These are phyloP conservation scores for Bombyx mori DNA, from an alignment of 1,140 invertebrate genomes.

Conservation along the genomic window ASM3026992v2 NC_085135.1:8073001-8073500, in stretches of 20 bases:
- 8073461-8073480: constrained; percentile 41
- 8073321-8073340: constrained; percentile 1
- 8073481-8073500: constrained; percentile 33
- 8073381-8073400: background rate
- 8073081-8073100: background rate
- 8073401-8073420: constrained; percentile 4
- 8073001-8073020: too few species aligned
- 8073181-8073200: background rate
- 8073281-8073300: background rate
- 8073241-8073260: too few species aligned
- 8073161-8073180: background rate
- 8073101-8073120: background rate
- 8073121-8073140: background rate
- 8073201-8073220: too few species aligned
- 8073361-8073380: background rate
- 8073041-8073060: too few species aligned
- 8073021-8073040: too few species aligned
- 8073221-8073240: too few species aligned
- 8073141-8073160: background rate
- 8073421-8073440: constrained; percentile 1
- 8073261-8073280: background rate
- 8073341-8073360: constrained; percentile 3
- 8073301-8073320: background rate
- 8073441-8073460: constrained; percentile 5
- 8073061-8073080: too few species aligned